These are phyloP conservation scores for Cottus gobio DNA, from an alignment of 2,113 vertebrate species.

Conservation along the genomic window DNA sequence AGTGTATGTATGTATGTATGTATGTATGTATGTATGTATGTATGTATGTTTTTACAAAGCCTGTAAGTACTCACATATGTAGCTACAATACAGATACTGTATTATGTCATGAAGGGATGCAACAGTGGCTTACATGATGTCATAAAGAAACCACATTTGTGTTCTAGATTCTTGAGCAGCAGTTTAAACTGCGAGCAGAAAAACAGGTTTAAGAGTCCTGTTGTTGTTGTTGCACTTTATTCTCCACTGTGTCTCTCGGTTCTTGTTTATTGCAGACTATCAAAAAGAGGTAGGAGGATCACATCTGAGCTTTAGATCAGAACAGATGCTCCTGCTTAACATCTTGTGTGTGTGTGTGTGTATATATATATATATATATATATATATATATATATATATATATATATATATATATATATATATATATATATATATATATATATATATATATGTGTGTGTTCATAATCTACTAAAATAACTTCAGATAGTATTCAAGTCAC, in stretches of 20 bases:
- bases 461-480: neutral
- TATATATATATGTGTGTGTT: neutral
- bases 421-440: too few relatives aligned
- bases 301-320: neutral
- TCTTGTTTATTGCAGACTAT: slow-evolving; percentile 23
- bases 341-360: too few relatives aligned
- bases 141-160: neutral
- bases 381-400: too few relatives aligned
- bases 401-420: too few relatives aligned
- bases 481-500: neutral
- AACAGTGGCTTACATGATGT: neutral
- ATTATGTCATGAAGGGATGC: neutral
- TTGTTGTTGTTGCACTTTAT: neutral
- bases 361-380: too few relatives aligned
- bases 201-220: slow-evolving; percentile 5
- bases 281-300: neutral
- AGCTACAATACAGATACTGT: neutral
- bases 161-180: neutral
- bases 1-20: too few relatives aligned
- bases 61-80: neutral
- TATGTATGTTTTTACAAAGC: too few relatives aligned
- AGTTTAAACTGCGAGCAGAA: slow-evolving; percentile 5
- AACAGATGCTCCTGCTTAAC: slow-evolving; percentile 9
- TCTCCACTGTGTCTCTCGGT: slow-evolving; percentile 10
- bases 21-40: too few relatives aligned